A percentile compares a stretch with the other conserved stretches of the same genome.
Conservation (phyloP, 2,888 invertebrate species). For the Drosophila prostipennis region DNA sequence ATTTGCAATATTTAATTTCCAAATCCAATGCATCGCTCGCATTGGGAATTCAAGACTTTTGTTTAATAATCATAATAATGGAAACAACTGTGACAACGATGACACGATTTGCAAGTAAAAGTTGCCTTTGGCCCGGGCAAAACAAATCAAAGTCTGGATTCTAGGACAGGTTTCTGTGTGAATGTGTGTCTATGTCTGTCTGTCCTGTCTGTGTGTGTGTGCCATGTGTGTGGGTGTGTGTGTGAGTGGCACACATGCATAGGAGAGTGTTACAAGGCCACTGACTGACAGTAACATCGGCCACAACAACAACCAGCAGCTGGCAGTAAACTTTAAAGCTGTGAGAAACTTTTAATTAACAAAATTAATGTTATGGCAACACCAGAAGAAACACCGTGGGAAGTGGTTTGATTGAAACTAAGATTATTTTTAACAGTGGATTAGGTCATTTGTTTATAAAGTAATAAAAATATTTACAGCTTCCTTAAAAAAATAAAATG, state of each 20-base stretch:
- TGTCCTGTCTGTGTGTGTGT: not conserved
- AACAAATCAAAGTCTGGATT: slow-evolving; percentile 44
- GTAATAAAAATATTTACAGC: no score
- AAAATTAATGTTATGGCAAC: slow-evolving; percentile 79
- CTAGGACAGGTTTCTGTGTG: slow-evolving; percentile 32
- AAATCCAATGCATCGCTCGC: not conserved
- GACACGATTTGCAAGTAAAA: slow-evolving; percentile 48
- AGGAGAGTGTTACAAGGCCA: slow-evolving; percentile 76
- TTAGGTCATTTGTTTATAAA: no score
- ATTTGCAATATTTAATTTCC: not conserved
- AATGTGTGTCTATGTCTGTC: slow-evolving; percentile 2
- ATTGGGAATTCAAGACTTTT: not conserved
- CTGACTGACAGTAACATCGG: slow-evolving; percentile 34
- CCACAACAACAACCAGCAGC: slow-evolving; percentile 36
- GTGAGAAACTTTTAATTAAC: slow-evolving; percentile 76
- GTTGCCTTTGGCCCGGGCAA: slow-evolving; percentile 32
- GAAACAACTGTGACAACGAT: slow-evolving; percentile 13
- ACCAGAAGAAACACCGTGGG: slow-evolving; percentile 10
- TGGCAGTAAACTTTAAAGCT: slow-evolving; percentile 72
- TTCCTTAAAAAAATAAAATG: no score
- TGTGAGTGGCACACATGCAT: slow-evolving; percentile 17
- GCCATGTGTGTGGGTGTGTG: not conserved
- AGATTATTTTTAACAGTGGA: no score
- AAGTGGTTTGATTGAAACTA: not conserved
- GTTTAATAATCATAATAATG: slow-evolving; percentile 4